Evolutionary conservation across 2,797 vertebrate species (phyloP).

Genomic region (Helostoma temminkii): DNA sequence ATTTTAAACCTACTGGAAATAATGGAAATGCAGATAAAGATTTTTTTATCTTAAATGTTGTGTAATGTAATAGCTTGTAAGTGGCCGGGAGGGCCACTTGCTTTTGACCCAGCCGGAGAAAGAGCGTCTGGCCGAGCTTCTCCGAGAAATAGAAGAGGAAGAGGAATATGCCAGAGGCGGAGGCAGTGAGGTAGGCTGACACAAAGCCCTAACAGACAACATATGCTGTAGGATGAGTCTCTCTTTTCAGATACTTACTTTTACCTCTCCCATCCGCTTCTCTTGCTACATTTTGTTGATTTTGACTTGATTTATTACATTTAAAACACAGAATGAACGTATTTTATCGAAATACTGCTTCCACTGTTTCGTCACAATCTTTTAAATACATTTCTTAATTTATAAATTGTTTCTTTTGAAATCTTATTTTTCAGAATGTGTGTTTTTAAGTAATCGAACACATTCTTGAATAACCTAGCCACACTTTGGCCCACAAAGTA

Average conservation of each 20-base stretch:
- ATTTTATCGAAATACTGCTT: slow-evolving; percentile 18
- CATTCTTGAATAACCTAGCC: slow-evolving; percentile 29
- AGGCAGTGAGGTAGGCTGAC: slow-evolving; percentile 83
- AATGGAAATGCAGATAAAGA: slow-evolving; percentile 17
- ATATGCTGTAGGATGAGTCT: slow-evolving; percentile 51
- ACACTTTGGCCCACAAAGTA: slow-evolving; percentile 19
- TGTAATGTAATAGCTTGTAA: slow-evolving; percentile 85
- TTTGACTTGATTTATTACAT: neutral
- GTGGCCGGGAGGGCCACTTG: slow-evolving; percentile 79
- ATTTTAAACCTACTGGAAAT: slow-evolving; percentile 14
- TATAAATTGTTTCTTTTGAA: neutral
- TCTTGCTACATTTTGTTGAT: slow-evolving; percentile 7
- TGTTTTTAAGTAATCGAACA: slow-evolving; percentile 18
- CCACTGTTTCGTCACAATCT: neutral
- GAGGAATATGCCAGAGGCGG: slow-evolving; percentile 65
- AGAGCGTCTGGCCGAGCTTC: slow-evolving; percentile 87
- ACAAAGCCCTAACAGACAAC: slow-evolving; percentile 64
- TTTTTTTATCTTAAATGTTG: slow-evolving; percentile 36
- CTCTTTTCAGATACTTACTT: slow-evolving; percentile 50
- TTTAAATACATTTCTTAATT: neutral
- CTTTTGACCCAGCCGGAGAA: slow-evolving; percentile 87
- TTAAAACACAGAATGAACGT: neutral
- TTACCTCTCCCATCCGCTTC: slow-evolving; percentile 12
- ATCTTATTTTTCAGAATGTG: neutral
- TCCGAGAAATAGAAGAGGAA: slow-evolving; percentile 85